Evolutionary conservation across 30 jellyfish, hydroid and myxozoan species (phyloP).

Genomic region (Pseudorhiza aurosa): DNA sequence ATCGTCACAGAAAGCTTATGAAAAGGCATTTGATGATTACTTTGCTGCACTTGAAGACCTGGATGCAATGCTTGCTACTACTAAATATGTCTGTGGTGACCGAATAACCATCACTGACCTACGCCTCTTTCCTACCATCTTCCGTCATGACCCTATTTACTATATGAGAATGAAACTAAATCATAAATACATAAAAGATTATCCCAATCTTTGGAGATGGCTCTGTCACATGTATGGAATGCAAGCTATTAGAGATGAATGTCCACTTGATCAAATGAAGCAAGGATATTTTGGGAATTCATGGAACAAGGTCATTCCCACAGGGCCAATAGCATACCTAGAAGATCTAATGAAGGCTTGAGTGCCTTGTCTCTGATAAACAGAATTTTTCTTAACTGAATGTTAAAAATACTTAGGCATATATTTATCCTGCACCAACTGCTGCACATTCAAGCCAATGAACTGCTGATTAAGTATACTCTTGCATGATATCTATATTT

Average conservation of each 20-base stretch:
- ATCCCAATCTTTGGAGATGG: conserved; percentile 65
- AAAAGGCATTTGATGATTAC: conserved; percentile 53
- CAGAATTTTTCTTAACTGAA: no score
- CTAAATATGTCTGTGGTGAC: conserved; percentile 39
- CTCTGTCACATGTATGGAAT: conserved; percentile 44
- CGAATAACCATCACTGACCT: conserved; percentile 47
- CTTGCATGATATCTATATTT: no score
- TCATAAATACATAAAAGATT: conserved; percentile 37
- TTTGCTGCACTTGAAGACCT: conserved; percentile 35
- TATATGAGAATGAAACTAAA: conserved; percentile 50
- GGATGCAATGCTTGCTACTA: conserved; percentile 32
- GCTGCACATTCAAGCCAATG: no score
- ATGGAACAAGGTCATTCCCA: conserved; percentile 66
- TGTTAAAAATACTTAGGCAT: no score
- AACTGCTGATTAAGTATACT: no score
- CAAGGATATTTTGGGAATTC: conserved; percentile 69
- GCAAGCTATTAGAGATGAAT: conserved; percentile 45
- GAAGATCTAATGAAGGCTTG: conserved; percentile 23
- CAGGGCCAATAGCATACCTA: conserved; percentile 49
- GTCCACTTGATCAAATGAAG: conserved; percentile 70
- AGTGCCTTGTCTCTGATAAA: no score
- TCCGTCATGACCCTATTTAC: conserved; percentile 67
- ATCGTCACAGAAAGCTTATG: conserved; percentile 39
- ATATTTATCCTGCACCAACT: no score
- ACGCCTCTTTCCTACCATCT: conserved; percentile 53